These are phyloP conservation scores for Parnassius glacialis DNA, from an alignment of 2,888 invertebrate genomes.

Conservation along the genomic window DNA sequence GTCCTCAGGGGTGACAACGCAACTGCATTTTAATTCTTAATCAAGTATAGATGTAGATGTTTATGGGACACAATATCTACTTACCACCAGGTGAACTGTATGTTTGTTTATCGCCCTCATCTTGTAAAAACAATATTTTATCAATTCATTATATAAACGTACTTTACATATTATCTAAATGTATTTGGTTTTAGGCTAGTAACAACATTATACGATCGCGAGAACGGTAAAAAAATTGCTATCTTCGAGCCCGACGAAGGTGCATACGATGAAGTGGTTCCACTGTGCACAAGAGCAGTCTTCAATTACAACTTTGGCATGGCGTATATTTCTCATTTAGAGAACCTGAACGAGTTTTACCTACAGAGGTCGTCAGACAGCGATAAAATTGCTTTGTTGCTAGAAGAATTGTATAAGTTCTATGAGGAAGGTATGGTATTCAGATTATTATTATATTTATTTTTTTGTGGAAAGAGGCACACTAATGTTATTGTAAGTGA, in stretches of 20 bases:
- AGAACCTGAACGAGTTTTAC: conserved; percentile 82
- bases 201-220: conserved; percentile 82
- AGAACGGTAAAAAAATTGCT: conserved; percentile 69
- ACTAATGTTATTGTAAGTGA: too few species aligned
- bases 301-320: conserved; percentile 81
- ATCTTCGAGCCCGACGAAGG: conserved; percentile 78
- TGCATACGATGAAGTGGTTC: conserved; percentile 71
- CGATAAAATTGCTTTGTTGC: conserved; percentile 71
- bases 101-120: too few species aligned
- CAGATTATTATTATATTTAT: too few species aligned
- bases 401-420: conserved; percentile 81
- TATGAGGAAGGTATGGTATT: conserved; percentile 65
- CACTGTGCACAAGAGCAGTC: conserved; percentile 83
- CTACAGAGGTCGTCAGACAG: conserved; percentile 79
- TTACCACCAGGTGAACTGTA: too few species aligned
- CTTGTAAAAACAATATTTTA: too few species aligned
- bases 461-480: too few species aligned
- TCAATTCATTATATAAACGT: too few species aligned
- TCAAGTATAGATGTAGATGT: too few species aligned
- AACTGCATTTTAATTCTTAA: too few species aligned
- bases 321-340: conserved; percentile 79
- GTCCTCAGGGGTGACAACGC: too few species aligned
- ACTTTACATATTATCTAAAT: not conserved
- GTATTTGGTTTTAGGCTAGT: conserved; percentile 78
- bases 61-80: too few species aligned